A percentile compares a stretch with the other conserved stretches of the same genome.
Evolutionary conservation across 2,888 invertebrate genomes (phyloP).

Genomic region (Blomia tropicalis): DNA sequence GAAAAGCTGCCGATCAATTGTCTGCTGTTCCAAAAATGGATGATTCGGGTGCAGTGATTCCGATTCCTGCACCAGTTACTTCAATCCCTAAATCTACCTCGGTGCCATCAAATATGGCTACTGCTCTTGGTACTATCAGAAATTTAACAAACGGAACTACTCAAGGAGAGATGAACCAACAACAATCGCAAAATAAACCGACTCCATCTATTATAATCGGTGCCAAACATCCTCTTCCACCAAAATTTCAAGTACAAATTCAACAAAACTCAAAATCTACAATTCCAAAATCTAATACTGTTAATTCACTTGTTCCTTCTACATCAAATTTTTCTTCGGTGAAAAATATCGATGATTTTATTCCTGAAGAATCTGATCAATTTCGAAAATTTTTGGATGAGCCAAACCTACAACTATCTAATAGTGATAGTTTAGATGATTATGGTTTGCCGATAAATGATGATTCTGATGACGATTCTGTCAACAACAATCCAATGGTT

Average conservation of each 20-base stretch:
- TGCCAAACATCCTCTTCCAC: slow-evolving; percentile 23
- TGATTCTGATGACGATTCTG: slow-evolving; percentile 41
- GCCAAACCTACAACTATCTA: slow-evolving; percentile 33
- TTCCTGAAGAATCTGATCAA: slow-evolving; percentile 51
- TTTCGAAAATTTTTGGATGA: slow-evolving; percentile 62
- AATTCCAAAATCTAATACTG: not conserved
- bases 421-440: slow-evolving; percentile 12
- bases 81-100: not conserved
- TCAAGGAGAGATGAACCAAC: not conserved
- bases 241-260: slow-evolving; percentile 15
- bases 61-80: not conserved
- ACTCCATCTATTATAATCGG: slow-evolving; percentile 26
- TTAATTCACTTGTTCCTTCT: not conserved
- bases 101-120: slow-evolving; percentile 9
- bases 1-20: slow-evolving; percentile 48
- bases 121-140: not conserved
- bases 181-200: slow-evolving; percentile 11
- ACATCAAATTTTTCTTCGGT: slow-evolving; percentile 30
- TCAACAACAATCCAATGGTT: slow-evolving; percentile 54
- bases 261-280: slow-evolving; percentile 7
- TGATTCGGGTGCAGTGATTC: not conserved
- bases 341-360: slow-evolving; percentile 52
- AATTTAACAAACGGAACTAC: not conserved
- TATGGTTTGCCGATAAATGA: slow-evolving; percentile 30
- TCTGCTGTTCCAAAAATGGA: slow-evolving; percentile 20